phyloP scores from a whole-genome alignment of 2,888 invertebrate species.

The Agrochola circellaris region DNA sequence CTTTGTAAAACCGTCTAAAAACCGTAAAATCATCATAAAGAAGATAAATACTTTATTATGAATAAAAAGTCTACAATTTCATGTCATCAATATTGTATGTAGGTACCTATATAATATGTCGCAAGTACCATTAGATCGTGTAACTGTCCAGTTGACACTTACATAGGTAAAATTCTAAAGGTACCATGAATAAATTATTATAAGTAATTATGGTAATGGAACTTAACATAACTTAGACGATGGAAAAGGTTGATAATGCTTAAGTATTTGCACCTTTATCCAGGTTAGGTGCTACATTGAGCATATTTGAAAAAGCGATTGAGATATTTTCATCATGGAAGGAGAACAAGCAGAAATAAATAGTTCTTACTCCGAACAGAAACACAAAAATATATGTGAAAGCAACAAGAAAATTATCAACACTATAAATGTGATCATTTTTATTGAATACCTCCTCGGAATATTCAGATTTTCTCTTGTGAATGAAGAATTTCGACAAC shows the following conservation, averaged over 20 bases:
- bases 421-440: constrained; percentile 11
- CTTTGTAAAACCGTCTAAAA: not conserved
- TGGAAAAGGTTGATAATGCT: constrained; percentile 10
- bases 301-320: not conserved
- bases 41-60: not conserved
- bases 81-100: not conserved
- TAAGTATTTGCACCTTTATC: not conserved
- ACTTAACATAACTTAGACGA: constrained; percentile 1
- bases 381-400: constrained; percentile 10
- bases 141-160: not conserved
- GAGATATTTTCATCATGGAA: constrained; percentile 9
- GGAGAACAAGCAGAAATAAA: constrained; percentile 5
- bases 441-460: constrained; percentile 23
- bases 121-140: not conserved
- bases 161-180: not conserved
- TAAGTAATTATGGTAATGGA: constrained; percentile 7
- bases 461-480: constrained; percentile 29
- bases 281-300: not conserved
- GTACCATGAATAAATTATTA: not conserved
- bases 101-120: not conserved
- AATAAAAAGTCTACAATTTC: not conserved
- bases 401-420: constrained; percentile 15
- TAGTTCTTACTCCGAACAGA: not conserved
- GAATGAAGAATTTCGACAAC: constrained; percentile 7
- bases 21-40: not conserved